Conservation (phyloP, 1,140 invertebrate species). For the Metaphire vulgaris region DNA sequence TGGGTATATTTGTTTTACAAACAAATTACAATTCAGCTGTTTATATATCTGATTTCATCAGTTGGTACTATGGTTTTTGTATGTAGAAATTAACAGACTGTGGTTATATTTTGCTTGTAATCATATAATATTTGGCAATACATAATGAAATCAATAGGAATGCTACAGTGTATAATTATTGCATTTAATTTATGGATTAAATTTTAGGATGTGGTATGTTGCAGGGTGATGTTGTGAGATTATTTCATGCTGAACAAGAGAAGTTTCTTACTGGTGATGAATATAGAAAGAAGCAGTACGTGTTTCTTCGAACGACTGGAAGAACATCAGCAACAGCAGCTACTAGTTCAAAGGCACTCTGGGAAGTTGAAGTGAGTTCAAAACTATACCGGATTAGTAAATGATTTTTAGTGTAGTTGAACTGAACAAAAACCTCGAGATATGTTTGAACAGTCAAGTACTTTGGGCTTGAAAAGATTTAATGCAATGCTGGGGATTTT, state of each 20-base stretch:
- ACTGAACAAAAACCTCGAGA: background rate
- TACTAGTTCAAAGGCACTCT: conserved; percentile 95
- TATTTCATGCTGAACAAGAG: conserved; percentile 98
- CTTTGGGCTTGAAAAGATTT: too few species aligned
- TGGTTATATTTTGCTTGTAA: too few species aligned
- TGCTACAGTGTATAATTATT: too few species aligned
- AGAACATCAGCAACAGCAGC: conserved; percentile 92
- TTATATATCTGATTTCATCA: too few species aligned
- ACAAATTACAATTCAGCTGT: too few species aligned
- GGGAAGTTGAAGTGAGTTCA: conserved; percentile 86
- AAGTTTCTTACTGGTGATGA: conserved; percentile 99
- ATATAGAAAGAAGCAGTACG: conserved; percentile 69
- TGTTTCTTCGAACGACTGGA: conserved; percentile 60
- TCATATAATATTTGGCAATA: too few species aligned
- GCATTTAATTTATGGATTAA: too few species aligned
- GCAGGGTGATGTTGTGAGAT: conserved; percentile 86
- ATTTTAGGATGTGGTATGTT: too few species aligned
- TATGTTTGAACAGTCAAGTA: background rate
- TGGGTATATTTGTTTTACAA: too few species aligned
- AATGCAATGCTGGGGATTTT: background rate
- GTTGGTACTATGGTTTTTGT: too few species aligned
- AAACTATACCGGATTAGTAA: background rate
- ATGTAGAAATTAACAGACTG: too few species aligned
- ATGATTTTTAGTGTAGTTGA: background rate
- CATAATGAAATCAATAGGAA: too few species aligned